A percentile compares a stretch with the other conserved stretches of the same genome.
phyloP scores from a whole-genome alignment of 2,113 vertebrate genomes.

The Prochilodus magdalenae region DNA sequence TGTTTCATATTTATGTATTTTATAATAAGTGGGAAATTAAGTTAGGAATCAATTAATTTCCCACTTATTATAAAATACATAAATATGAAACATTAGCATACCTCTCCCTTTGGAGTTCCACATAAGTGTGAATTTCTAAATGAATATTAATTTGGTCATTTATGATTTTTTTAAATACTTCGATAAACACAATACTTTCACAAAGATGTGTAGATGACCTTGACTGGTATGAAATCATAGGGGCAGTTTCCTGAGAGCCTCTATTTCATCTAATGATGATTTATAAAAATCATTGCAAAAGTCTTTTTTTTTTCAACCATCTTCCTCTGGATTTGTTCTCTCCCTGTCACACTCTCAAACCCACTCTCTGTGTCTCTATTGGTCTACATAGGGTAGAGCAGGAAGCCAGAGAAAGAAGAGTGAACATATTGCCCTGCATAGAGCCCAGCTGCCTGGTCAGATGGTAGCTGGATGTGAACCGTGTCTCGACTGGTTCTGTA shows the following conservation, averaged over 20 bases:
- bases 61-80: constrained; percentile 15
- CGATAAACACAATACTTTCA: constrained; percentile 36
- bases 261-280: background rate
- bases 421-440: constrained; percentile 96
- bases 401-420: constrained; percentile 79
- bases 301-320: background rate
- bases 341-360: background rate
- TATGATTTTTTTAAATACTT: constrained; percentile 28
- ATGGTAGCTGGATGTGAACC: constrained; percentile 93
- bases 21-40: constrained; percentile 18
- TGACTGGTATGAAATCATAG: constrained; percentile 4
- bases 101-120: constrained; percentile 11
- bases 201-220: no score
- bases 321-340: background rate
- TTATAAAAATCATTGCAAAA: constrained; percentile 9
- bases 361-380: background rate
- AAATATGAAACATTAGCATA: constrained; percentile 37
- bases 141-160: background rate
- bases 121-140: background rate
- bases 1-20: constrained; percentile 31
- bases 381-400: constrained; percentile 57
- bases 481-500: constrained; percentile 86
- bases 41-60: no score
- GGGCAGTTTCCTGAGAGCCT: constrained; percentile 23
- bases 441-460: constrained; percentile 95